Evolutionary conservation across 2,113 vertebrate species (phyloP).

Genomic region (Pterocles orientalis): DNA sequence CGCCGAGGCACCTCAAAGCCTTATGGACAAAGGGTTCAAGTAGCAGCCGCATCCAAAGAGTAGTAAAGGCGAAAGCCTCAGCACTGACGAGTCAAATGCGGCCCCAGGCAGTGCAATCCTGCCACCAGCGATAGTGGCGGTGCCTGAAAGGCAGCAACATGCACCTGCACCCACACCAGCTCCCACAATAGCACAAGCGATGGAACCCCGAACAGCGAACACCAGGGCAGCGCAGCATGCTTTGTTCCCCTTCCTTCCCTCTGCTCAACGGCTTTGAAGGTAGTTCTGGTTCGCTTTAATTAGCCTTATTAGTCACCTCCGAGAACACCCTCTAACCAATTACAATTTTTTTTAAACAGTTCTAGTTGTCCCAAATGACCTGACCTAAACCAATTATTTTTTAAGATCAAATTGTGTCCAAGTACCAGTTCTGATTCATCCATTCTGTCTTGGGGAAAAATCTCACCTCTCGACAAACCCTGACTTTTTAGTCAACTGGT

Average conservation of each 20-base stretch:
- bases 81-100: accelerated
- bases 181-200: accelerated
- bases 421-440: not conserved
- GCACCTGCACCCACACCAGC: not conserved
- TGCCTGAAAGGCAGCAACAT: accelerated
- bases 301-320: not conserved
- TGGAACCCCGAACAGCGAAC: accelerated
- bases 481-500: not conserved
- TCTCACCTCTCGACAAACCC: not conserved
- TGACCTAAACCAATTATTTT: not conserved
- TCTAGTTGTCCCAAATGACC: not conserved
- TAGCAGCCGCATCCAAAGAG: not conserved
- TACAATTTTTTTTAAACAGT: accelerated
- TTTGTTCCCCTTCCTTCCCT: not conserved
- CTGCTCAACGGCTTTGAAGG: not conserved
- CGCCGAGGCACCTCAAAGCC: not conserved
- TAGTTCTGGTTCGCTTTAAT: not conserved
- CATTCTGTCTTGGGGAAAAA: accelerated
- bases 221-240: accelerated
- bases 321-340: not conserved
- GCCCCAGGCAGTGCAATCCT: not conserved
- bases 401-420: not conserved
- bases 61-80: accelerated
- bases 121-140: accelerated
- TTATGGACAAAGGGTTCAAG: not conserved